phyloP scores from a whole-genome alignment of 2,113 vertebrate genomes.

The Tychaedon coryphoeus region DNA sequence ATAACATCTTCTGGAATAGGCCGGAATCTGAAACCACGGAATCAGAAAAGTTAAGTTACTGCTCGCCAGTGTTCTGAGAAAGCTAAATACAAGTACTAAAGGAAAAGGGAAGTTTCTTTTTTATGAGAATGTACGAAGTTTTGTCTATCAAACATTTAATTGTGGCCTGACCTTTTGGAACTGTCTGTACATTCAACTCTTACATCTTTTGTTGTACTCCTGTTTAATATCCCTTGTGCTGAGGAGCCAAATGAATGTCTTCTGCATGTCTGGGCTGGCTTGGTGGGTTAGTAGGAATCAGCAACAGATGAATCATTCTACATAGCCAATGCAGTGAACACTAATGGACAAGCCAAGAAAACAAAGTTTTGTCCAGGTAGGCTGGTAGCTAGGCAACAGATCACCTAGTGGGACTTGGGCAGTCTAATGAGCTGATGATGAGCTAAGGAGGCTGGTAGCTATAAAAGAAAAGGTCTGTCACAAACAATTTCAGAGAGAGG shows the following conservation, averaged over 20 bases:
- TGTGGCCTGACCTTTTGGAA: not conserved
- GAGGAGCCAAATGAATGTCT: not conserved
- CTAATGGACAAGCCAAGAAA: slow-evolving; percentile 3
- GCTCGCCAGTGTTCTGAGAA: not conserved
- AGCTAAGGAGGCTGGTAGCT: not conserved
- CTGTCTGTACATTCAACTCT: not conserved
- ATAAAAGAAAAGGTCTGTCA: not conserved
- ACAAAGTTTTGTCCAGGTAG: slow-evolving; percentile 15
- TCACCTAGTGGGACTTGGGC: not conserved
- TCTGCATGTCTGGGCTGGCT: slow-evolving; percentile 20
- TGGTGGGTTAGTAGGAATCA: not conserved
- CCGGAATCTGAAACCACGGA: slow-evolving; percentile 76
- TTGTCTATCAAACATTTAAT: not conserved
- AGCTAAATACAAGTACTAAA: not conserved
- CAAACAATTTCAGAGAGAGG: not conserved
- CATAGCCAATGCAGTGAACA: not conserved
- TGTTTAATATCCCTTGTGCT: not conserved
- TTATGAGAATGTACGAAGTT: not conserved
- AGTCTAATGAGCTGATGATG: not conserved
- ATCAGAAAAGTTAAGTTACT: slow-evolving; percentile 8
- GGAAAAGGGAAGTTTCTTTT: not conserved
- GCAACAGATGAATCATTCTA: slow-evolving; percentile 1
- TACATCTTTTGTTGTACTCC: not conserved
- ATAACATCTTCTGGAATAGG: slow-evolving; percentile 85
- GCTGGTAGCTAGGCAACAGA: not conserved